phyloP scores from a whole-genome alignment of 1,140 invertebrate genomes.

The Globodera ellingtonae region DNA sequence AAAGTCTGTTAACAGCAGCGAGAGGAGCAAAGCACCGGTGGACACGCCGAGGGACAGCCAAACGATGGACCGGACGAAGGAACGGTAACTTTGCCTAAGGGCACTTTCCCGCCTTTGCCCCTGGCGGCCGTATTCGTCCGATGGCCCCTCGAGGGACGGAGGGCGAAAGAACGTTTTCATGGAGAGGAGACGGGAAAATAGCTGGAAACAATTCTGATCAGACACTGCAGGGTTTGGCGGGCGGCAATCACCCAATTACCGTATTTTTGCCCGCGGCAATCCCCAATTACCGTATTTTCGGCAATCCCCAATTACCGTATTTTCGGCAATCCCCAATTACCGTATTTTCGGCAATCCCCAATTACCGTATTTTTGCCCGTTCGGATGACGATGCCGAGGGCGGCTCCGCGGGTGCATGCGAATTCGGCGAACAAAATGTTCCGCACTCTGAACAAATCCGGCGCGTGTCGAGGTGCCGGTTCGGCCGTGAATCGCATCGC shows the following conservation, averaged over 20 bases:
- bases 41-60: constrained; percentile 42
- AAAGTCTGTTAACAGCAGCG: constrained; percentile 37
- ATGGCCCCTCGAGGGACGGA: neutral
- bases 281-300: too few species aligned
- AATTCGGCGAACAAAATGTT: constrained; percentile 49
- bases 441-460: constrained; percentile 38
- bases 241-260: too few species aligned
- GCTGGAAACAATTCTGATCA: neutral
- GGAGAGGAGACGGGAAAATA: constrained; percentile 6
- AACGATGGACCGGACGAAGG: constrained; percentile 48
- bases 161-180: neutral
- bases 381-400: constrained; percentile 48
- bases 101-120: neutral
- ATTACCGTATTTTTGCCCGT: constrained; percentile 50
- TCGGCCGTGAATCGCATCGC: neutral
- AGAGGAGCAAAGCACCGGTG: constrained; percentile 46
- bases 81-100: neutral
- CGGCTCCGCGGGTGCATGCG: constrained; percentile 35
- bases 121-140: neutral
- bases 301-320: too few species aligned
- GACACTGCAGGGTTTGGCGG: neutral
- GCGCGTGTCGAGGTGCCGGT: constrained; percentile 37
- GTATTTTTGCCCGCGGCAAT: too few species aligned
- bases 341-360: constrained; percentile 29
- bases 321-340: constrained; percentile 11